Conservation (phyloP, 2,113 vertebrate genomes). For the Cyanistes caeruleus region DNA sequence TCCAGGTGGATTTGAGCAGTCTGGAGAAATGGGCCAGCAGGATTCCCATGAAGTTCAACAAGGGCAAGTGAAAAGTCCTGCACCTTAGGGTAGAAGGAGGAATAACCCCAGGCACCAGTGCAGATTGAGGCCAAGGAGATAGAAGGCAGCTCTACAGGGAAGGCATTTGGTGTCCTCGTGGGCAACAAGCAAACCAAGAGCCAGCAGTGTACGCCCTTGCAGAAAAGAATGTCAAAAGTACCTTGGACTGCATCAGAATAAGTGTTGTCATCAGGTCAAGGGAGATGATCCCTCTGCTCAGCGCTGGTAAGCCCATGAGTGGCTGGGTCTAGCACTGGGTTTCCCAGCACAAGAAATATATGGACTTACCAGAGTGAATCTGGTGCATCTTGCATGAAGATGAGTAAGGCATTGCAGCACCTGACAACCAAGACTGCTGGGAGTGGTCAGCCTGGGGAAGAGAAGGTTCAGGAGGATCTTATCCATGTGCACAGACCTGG, state of each 20-base stretch:
- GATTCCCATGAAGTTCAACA: background rate
- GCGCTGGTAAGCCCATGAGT: background rate
- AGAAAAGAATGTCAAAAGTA: background rate
- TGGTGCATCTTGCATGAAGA: background rate
- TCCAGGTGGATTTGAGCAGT: background rate
- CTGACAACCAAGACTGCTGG: background rate
- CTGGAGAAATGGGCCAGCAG: background rate
- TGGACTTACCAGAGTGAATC: background rate
- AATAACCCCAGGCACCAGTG: background rate
- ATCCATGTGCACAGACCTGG: background rate
- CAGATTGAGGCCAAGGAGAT: fast-evolving
- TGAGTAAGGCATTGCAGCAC: background rate
- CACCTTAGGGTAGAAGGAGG: background rate
- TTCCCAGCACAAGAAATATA: background rate
- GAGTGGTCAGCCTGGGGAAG: background rate
- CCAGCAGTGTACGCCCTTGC: background rate
- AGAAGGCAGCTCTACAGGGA: background rate
- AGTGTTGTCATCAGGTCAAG: background rate
- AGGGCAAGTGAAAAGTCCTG: background rate
- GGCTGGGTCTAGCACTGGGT: no score
- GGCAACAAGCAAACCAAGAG: background rate
- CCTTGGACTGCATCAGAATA: background rate
- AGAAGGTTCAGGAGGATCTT: background rate
- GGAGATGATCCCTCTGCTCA: background rate
- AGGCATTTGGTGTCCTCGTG: background rate